phyloP scores from a whole-genome alignment of 2,113 vertebrate genomes.

The Pseudopodoces humilis region DNA sequence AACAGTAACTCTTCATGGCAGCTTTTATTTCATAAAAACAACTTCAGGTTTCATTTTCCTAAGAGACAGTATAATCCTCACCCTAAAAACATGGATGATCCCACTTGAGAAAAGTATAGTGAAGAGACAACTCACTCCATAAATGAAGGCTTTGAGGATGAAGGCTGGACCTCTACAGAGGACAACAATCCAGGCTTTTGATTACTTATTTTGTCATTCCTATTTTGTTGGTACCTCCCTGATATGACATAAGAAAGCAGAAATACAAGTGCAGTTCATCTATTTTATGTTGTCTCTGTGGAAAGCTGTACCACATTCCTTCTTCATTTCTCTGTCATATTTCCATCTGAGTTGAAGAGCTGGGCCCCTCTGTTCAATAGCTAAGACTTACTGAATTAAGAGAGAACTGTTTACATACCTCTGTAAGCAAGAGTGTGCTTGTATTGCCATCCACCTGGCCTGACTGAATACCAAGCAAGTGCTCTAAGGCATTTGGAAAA shows the following conservation, averaged over 20 bases:
- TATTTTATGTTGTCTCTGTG: neutral
- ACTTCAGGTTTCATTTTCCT: neutral
- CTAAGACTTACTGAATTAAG: neutral
- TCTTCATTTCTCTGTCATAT: neutral
- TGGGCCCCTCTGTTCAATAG: neutral
- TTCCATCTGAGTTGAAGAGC: neutral
- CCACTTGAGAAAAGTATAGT: neutral
- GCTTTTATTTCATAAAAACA: neutral
- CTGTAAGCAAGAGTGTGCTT: neutral
- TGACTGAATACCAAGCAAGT: neutral
- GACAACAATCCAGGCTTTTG: neutral
- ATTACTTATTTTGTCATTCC: neutral
- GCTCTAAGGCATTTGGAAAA: neutral
- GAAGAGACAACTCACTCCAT: accelerated
- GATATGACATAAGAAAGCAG: neutral
- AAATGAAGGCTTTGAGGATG: neutral
- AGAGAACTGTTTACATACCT: neutral
- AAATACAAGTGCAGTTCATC: neutral
- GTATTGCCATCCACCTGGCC: neutral
- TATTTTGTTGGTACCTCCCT: neutral
- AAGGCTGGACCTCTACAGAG: neutral
- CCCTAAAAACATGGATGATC: neutral
- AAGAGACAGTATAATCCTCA: neutral
- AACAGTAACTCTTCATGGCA: neutral
- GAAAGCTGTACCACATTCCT: neutral